Percentiles rank a stretch among this genome's conserved stretches.
Conservation (phyloP, 2,113 vertebrate genomes). For the Archocentrus centrarchus region DNA sequence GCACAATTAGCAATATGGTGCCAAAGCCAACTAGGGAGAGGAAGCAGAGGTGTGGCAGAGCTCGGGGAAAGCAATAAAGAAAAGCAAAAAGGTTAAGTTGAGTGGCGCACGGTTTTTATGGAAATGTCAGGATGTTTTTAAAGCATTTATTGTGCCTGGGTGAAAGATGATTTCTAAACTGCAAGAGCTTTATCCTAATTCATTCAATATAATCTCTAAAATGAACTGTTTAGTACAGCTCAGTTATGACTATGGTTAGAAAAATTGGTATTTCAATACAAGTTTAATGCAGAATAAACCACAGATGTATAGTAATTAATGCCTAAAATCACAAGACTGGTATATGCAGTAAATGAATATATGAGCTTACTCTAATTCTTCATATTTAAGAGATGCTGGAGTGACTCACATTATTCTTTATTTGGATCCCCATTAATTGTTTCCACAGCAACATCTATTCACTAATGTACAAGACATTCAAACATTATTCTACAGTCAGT, state of each 20-base stretch:
- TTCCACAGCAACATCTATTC: background rate
- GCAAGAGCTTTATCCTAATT: slow-evolving; percentile 11
- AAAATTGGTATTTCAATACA: background rate
- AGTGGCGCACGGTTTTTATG: slow-evolving; percentile 22
- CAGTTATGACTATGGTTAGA: background rate
- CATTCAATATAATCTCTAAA: slow-evolving; percentile 13
- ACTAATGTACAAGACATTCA: background rate
- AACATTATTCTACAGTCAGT: background rate
- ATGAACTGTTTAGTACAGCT: background rate
- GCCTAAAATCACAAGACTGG: background rate
- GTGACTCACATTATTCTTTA: background rate
- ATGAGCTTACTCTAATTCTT: background rate
- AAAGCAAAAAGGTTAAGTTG: slow-evolving; percentile 37
- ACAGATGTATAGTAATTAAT: background rate
- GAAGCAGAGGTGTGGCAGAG: slow-evolving; percentile 17
- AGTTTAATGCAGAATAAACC: slow-evolving; percentile 5
- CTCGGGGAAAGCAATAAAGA: slow-evolving; percentile 16
- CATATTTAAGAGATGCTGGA: background rate
- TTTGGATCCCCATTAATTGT: background rate
- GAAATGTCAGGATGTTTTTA: slow-evolving; percentile 49
- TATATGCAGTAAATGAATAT: background rate
- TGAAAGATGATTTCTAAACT: slow-evolving; percentile 5
- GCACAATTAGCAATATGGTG: slow-evolving; percentile 59
- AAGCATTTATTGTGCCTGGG: slow-evolving; percentile 11
- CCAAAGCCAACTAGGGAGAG: slow-evolving; percentile 20